Percentiles rank a stretch among this genome's conserved stretches.
These are phyloP conservation scores for Subacronicta megacephala DNA, from an alignment of 2,888 invertebrate species.

Conservation along the genomic window DNA sequence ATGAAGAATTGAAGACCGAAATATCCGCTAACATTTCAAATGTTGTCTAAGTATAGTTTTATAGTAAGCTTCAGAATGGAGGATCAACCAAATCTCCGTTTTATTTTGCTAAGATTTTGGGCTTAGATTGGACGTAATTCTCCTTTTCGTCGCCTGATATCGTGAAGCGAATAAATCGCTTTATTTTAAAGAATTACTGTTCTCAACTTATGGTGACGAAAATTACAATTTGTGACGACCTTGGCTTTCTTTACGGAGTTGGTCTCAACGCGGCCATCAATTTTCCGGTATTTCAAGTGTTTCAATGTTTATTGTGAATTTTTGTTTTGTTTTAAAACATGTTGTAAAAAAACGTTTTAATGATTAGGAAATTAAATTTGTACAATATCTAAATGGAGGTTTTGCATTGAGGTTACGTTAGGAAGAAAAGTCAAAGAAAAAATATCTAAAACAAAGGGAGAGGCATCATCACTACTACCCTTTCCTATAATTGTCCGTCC, in stretches of 20 bases:
- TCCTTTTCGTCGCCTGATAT: slow-evolving; percentile 1
- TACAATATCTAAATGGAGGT: no score
- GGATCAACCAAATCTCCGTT: not conserved
- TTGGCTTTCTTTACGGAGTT: slow-evolving; percentile 66
- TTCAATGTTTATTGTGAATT: slow-evolving; percentile 50
- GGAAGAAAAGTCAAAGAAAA: no score
- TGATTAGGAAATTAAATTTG: no score
- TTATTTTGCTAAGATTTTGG: not conserved
- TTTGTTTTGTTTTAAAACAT: not conserved
- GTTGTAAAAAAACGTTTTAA: not conserved
- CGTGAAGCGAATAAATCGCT: slow-evolving; percentile 2
- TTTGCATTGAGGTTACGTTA: no score
- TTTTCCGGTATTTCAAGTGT: slow-evolving; percentile 70
- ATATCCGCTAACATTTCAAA: slow-evolving; percentile 6
- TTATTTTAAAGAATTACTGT: slow-evolving; percentile 25
- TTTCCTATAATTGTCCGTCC: no score
- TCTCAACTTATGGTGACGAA: slow-evolving; percentile 45
- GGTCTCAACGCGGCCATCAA: slow-evolving; percentile 62
- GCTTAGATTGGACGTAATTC: slow-evolving; percentile 1
- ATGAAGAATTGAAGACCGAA: not conserved
- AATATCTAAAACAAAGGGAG: not conserved
- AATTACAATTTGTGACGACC: slow-evolving; percentile 66
- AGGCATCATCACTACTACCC: not conserved
- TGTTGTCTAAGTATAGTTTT: no score
- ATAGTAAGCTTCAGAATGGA: no score